Evolutionary conservation across 2,888 invertebrate species (phyloP).

Genomic region (Drosophila infuscata): DNA sequence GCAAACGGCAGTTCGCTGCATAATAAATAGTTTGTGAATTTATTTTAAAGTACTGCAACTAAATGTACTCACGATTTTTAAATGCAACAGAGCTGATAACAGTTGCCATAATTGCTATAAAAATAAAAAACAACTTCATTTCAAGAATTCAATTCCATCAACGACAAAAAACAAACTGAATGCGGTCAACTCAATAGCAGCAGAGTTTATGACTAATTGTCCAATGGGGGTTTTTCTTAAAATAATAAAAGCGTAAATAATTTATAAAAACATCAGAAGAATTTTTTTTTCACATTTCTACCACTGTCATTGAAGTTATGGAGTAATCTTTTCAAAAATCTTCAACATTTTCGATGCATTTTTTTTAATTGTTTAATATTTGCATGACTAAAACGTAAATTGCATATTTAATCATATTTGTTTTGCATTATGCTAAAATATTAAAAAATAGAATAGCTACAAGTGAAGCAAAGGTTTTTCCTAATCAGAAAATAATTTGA

Average conservation of each 20-base stretch:
- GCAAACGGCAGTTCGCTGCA: constrained; percentile 36
- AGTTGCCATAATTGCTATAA: not conserved
- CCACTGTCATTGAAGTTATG: not conserved
- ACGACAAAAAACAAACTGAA: not conserved
- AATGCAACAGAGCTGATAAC: not conserved
- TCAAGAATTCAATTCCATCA: not conserved
- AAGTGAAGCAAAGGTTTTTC: not conserved
- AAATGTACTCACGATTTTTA: not conserved
- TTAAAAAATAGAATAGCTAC: not conserved
- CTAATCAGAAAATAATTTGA: not conserved
- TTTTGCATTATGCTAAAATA: not conserved
- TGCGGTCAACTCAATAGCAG: not conserved
- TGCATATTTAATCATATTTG: not conserved
- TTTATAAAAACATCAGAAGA: not conserved
- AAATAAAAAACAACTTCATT: not conserved
- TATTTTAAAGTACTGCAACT: not conserved
- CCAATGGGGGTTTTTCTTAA: not conserved
- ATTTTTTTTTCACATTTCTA: not conserved
- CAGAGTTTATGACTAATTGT: not conserved
- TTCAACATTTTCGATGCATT: not conserved
- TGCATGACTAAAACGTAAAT: not conserved
- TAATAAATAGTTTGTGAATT: not conserved
- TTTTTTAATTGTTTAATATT: not conserved
- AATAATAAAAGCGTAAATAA: not conserved
- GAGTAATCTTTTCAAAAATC: not conserved